phyloP scores from a whole-genome alignment of 2,888 invertebrate species.

The Oligia fasciuncula region DNA sequence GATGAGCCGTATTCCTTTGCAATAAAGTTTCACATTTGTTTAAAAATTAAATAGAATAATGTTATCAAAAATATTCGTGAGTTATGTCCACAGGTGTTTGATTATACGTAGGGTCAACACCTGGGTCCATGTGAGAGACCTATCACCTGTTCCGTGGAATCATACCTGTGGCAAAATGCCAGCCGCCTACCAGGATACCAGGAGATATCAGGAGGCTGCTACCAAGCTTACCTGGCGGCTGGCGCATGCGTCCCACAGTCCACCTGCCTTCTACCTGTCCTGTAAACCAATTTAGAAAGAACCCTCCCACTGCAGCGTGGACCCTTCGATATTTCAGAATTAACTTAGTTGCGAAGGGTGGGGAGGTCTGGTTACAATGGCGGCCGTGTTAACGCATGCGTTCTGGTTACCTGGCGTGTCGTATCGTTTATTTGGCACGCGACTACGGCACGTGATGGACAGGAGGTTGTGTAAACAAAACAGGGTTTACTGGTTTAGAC shows the following conservation, averaged over 20 bases:
- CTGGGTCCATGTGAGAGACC: constrained; percentile 75
- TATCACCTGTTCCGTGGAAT: constrained; percentile 83
- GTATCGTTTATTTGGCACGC: constrained; percentile 72
- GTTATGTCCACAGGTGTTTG: constrained; percentile 49
- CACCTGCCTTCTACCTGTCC: constrained; percentile 84
- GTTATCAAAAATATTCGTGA: constrained; percentile 37
- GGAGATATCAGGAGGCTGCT: constrained; percentile 73
- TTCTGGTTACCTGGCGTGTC: constrained; percentile 68
- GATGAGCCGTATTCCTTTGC: constrained; percentile 25
- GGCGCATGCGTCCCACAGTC: constrained; percentile 88
- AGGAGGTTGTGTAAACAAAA: constrained; percentile 32
- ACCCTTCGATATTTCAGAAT: constrained; percentile 31
- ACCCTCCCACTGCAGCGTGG: constrained; percentile 56
- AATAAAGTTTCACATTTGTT: constrained; percentile 41
- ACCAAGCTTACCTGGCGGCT: constrained; percentile 83
- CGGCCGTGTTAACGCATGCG: constrained; percentile 72
- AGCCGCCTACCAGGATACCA: constrained; percentile 87
- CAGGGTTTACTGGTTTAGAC: constrained; percentile 16
- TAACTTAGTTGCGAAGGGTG: constrained; percentile 53
- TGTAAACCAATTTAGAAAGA: constrained; percentile 73
- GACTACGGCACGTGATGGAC: constrained; percentile 63
- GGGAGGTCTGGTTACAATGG: constrained; percentile 69
- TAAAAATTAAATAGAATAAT: constrained; percentile 1
- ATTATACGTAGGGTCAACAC: constrained; percentile 76
- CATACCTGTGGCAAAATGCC: constrained; percentile 90